Percentiles rank a stretch among this genome's conserved stretches.
These are phyloP conservation scores for fruit fly (Drosophila melanogaster) DNA, from an alignment of 1,140 invertebrate species.

Conservation along the genomic window DNA sequence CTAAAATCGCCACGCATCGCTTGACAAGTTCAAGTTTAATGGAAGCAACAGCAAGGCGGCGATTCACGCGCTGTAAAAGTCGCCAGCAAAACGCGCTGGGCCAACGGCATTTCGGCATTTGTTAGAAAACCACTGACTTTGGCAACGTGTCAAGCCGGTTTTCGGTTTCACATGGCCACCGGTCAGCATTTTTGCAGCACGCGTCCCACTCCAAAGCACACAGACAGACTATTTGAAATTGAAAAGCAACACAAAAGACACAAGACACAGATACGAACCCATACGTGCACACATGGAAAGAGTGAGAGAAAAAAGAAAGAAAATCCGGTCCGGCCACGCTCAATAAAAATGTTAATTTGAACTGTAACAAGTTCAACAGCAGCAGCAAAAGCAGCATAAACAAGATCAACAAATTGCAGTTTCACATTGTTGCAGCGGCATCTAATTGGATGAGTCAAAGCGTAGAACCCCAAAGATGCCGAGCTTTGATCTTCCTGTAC, in stretches of 20 bases:
- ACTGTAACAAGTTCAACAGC: slow-evolving; percentile 69
- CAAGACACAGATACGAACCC: not conserved
- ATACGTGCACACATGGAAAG: not conserved
- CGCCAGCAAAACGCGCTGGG: slow-evolving; percentile 36
- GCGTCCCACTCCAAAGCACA: slow-evolving; percentile 41
- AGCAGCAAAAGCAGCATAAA: slow-evolving; percentile 14
- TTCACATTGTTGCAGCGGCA: slow-evolving; percentile 13
- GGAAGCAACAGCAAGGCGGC: slow-evolving; percentile 29
- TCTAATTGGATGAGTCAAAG: slow-evolving; percentile 24
- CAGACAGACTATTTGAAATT: slow-evolving; percentile 1
- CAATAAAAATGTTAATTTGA: slow-evolving; percentile 69
- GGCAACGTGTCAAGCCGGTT: slow-evolving; percentile 76
- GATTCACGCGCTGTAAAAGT: slow-evolving; percentile 47
- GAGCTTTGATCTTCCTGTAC: not conserved
- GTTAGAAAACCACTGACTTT: slow-evolving; percentile 58
- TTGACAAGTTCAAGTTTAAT: slow-evolving; percentile 76
- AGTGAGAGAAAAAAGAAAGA: slow-evolving; percentile 40
- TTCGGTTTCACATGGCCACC: slow-evolving; percentile 60
- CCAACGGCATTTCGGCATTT: slow-evolving; percentile 66
- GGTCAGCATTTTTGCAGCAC: slow-evolving; percentile 66
- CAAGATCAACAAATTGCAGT: slow-evolving; percentile 28
- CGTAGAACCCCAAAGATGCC: not conserved
- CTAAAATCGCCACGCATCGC: slow-evolving; percentile 59
- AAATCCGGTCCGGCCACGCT: slow-evolving; percentile 53
- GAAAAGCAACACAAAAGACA: not conserved